phyloP scores from a whole-genome alignment of 1,140 invertebrate species.

The Panagrolaimus sp. region DNA sequence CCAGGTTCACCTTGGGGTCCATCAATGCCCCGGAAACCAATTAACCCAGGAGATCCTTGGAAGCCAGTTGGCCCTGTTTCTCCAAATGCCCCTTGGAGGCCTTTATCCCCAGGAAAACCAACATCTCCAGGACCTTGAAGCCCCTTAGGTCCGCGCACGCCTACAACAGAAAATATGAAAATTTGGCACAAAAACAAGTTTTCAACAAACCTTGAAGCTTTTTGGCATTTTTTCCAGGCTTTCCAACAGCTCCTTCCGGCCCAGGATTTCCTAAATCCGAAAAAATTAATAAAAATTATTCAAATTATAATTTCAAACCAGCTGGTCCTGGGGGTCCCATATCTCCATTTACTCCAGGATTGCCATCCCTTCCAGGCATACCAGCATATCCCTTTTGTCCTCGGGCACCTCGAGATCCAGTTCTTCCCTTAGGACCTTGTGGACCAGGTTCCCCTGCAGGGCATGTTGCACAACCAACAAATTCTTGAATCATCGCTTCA shows the following conservation, averaged over 20 bases:
- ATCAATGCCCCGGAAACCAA: background rate
- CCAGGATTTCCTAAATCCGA: background rate
- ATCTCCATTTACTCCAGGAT: slow-evolving; percentile 3
- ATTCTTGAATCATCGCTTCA: background rate
- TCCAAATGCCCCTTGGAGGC: background rate
- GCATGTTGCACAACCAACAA: slow-evolving; percentile 4
- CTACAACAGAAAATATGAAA: too few relatives aligned
- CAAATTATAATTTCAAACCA: too few relatives aligned
- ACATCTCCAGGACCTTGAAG: background rate
- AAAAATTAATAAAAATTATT: too few relatives aligned
- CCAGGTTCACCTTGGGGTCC: background rate
- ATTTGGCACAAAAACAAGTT: too few relatives aligned
- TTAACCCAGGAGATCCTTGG: background rate
- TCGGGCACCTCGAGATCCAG: background rate
- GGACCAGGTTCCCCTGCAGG: slow-evolving; percentile 2
- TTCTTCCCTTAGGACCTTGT: background rate
- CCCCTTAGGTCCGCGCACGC: too few relatives aligned
- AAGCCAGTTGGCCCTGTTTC: background rate
- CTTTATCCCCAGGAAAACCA: background rate
- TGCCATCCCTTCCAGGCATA: background rate
- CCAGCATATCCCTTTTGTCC: background rate
- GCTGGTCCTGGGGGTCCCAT: background rate
- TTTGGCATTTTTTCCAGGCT: background rate
- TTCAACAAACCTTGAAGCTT: too few relatives aligned
- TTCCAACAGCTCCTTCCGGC: background rate